phyloP scores from a whole-genome alignment of 2,797 vertebrate genomes.

The Alcedo quadribrachys region DNA sequence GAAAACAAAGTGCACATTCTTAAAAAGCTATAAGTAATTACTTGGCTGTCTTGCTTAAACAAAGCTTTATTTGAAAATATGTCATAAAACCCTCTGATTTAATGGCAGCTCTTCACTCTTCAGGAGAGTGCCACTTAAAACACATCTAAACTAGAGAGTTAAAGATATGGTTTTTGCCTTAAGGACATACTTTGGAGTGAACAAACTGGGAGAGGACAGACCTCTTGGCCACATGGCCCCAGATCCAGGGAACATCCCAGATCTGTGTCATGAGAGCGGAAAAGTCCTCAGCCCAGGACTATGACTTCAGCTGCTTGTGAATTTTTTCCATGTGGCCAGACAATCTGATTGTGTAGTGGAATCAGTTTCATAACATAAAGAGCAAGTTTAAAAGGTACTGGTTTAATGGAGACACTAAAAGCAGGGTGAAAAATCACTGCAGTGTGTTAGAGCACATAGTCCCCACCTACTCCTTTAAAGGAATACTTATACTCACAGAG shows the following conservation, averaged over 20 bases:
- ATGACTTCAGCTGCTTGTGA: background rate
- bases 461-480: background rate
- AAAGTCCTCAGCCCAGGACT: background rate
- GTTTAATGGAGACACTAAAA: background rate
- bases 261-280: background rate
- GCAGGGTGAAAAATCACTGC: background rate
- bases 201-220: background rate
- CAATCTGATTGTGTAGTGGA: background rate
- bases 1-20: conserved; percentile 48
- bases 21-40: background rate
- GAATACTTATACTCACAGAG: background rate
- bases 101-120: background rate
- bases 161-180: background rate
- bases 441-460: accelerated
- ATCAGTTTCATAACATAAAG: background rate
- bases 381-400: background rate
- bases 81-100: background rate
- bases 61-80: background rate
- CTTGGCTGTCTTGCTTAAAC: background rate
- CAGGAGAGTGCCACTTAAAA: background rate
- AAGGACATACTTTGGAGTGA: background rate
- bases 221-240: background rate
- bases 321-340: background rate
- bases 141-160: background rate
- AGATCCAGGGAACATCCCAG: background rate